Base-by-base conservation (phyloP, 2,888 invertebrate genomes). In the Drosophila cracens region DNA sequence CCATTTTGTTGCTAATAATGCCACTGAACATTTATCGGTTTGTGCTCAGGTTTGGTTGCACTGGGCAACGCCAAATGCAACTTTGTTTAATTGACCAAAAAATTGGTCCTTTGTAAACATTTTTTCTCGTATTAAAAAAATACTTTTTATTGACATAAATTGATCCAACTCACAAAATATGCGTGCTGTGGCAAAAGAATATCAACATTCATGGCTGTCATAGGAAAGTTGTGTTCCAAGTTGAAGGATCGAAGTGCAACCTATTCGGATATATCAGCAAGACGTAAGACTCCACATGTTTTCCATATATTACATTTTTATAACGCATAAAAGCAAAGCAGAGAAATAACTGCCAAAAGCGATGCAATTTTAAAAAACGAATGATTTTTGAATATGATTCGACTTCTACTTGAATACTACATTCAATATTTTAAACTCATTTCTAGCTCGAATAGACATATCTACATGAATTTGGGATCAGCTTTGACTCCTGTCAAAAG, bases 1-100 rank as follows among this genome's bases (percentile, higher is more conserved):
- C n/a, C 48, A 53, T 48, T 56, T 49, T 27, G 21, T n/a, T n/a
- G 40, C 25, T 27, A 18, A 53, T 11, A 29, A 34, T 57, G 60
- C 56, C 59, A 68, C 60, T 64, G 31, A 29, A 48, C 36, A 49
- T 51, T 58, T 49, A 40, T 43, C 34, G 33, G 59, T 53, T 75
- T 29, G 10, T 36, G 11, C 7, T 36, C 18, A 8, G 11, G 0
- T 6, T 4, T 18, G 31, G 3, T 31, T 46, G 13, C 16, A 21
- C 13, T 21, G 8, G 46, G 31, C 46, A 46, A 16, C 4, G 21
- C 7, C 3, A 46, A 46, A 2, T 46, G 7, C 13, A 46, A 16
- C 1, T 46, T 46, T 7, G 13, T 31, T 16, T 46, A 21, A 46
- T 46, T 46, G 7, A 21, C 7, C 13, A 21, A 46, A 2, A 13